Conservation (phyloP, 2,888 invertebrate species). For the Cremastobaeus sp. region DNA sequence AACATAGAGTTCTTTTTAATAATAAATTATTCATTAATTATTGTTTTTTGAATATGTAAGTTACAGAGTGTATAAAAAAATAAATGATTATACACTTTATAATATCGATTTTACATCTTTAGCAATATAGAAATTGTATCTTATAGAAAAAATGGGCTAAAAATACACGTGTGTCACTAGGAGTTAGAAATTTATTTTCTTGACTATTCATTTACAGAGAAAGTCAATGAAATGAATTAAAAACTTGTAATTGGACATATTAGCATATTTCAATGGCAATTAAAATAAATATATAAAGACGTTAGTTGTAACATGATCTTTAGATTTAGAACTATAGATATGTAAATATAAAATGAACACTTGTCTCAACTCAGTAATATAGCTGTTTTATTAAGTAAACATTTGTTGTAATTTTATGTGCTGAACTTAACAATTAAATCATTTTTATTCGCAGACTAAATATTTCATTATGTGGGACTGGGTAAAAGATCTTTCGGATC, state of each 20-base stretch:
- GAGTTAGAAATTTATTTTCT: too few species aligned
- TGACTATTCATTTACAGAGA: neutral
- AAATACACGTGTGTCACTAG: slow-evolving; percentile 26
- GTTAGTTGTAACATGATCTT: too few species aligned
- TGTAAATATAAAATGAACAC: too few species aligned
- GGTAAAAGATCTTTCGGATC: slow-evolving; percentile 84
- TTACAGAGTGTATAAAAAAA: neutral
- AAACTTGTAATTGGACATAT: neutral
- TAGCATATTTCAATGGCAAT: neutral
- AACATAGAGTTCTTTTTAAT: too few species aligned
- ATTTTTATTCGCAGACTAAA: slow-evolving; percentile 80
- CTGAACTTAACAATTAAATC: neutral
- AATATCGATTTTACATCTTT: neutral
- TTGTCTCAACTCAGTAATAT: too few species aligned
- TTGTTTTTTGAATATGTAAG: too few species aligned
- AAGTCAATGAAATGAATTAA: neutral
- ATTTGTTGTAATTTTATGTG: neutral
- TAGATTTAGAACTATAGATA: too few species aligned
- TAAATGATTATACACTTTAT: neutral
- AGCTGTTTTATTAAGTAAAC: too few species aligned
- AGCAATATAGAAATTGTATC: neutral
- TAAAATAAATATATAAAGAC: neutral
- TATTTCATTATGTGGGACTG: slow-evolving; percentile 82
- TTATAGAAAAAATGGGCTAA: slow-evolving; percentile 30
- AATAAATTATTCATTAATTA: too few species aligned